These are phyloP conservation scores for Mycetomoellerius zeteki DNA, from an alignment of 1,140 invertebrate genomes.

Conservation along the genomic window DNA sequence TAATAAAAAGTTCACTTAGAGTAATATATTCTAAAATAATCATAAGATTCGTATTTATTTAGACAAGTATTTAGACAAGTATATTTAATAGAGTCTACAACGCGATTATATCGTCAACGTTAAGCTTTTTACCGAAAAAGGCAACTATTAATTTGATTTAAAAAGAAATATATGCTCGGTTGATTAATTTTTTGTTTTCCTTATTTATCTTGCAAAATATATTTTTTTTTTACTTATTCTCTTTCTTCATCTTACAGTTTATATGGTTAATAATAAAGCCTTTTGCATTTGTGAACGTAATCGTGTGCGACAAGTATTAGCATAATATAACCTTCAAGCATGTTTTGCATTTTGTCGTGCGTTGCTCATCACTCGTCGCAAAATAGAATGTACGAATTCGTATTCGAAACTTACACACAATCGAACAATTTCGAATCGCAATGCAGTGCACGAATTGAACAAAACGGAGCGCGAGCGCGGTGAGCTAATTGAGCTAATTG, in stretches of 20 bases:
- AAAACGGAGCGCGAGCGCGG: conserved; percentile 71
- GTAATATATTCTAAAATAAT: conserved; percentile 18
- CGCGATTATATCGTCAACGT: background rate
- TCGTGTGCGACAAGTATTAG: background rate
- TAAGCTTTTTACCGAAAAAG: background rate
- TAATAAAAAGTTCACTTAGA: conserved; percentile 12
- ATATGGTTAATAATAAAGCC: background rate
- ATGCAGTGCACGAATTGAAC: conserved; percentile 32
- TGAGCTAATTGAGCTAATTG: conserved; percentile 80
- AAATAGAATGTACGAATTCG: background rate
- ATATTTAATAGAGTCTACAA: conserved; percentile 1
- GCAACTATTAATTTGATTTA: background rate
- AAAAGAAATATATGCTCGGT: background rate
- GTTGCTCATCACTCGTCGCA: conserved; percentile 34
- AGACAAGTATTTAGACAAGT: no score
- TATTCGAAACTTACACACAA: background rate
- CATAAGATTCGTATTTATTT: background rate
- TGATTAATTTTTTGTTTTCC: background rate
- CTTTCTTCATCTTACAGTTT: no score
- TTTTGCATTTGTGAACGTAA: background rate
- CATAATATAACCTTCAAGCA: conserved; percentile 7
- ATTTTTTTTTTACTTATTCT: background rate
- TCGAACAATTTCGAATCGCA: conserved; percentile 47
- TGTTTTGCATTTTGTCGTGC: conserved; percentile 10
- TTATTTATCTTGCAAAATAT: background rate